phyloP scores from a whole-genome alignment of 1,140 invertebrate genomes.

The Leguminivora glycinivorella region DNA sequence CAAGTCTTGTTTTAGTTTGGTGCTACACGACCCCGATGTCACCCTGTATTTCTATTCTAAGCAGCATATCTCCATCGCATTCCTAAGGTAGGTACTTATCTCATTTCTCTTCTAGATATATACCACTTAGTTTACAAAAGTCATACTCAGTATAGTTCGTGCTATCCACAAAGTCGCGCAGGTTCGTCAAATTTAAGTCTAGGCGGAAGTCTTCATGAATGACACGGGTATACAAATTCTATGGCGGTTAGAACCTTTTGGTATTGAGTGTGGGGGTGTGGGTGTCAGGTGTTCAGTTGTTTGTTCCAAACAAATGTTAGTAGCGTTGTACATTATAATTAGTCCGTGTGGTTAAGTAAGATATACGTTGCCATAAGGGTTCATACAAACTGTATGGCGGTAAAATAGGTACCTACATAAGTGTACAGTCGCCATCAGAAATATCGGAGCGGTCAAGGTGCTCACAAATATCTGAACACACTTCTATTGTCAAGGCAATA shows the following conservation, averaged over 20 bases:
- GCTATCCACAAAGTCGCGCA: too few relatives aligned
- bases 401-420: too few relatives aligned
- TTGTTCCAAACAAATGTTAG: slow-evolving; percentile 1
- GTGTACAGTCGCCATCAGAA: too few relatives aligned
- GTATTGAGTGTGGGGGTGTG: background rate
- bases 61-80: background rate
- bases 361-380: background rate
- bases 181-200: too few relatives aligned
- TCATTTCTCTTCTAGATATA: background rate
- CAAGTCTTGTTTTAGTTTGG: too few relatives aligned
- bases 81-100: background rate
- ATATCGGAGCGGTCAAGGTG: too few relatives aligned
- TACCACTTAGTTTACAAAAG: background rate
- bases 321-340: slow-evolving; percentile 8
- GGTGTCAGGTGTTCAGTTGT: background rate
- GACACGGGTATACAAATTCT: background rate
- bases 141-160: background rate
- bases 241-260: background rate
- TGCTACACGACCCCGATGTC: too few relatives aligned
- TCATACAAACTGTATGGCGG: background rate
- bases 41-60: background rate
- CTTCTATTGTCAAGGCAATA: too few relatives aligned
- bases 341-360: background rate
- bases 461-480: too few relatives aligned
- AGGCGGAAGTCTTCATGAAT: too few relatives aligned